Evolutionary conservation across 1,140 invertebrate species (phyloP), one percentile per base, ranked within the genome.

Genomic region (Muscidifurax raptorellus): DNA sequence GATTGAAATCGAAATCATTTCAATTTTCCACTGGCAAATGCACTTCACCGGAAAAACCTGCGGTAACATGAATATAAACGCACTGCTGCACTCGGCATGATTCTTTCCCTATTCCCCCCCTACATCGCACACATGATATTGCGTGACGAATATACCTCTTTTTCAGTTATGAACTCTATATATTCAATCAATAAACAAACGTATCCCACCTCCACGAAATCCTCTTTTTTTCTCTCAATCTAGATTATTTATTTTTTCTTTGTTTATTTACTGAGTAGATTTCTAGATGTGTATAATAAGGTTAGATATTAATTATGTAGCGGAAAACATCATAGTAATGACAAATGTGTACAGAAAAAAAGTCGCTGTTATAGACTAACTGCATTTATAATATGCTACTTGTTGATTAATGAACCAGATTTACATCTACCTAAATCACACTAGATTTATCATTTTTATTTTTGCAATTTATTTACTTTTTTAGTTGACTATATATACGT

Each of bases 71-170:
- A 30, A 64, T 75, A 80, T 64, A 84, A 84, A 75, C 22, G 77
- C 69, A 84, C 83, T 67, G 79, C 1, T 80, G 83, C 83, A 84
- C 67, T 80, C 69, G 30, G 83, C 83, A 84, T 84, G 83, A 80
- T 64, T 47, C 44, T 47, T n/a, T 72, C 76, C 76, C 32, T 74
- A 47, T 30, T 25, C 1, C 77, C 66, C 32, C n/a, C 30, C 69
- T 13, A 2, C 30, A 78, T 67, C 22, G 40, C 32, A 44, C 30
- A 74, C 66, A 79, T 64, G 44, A 32, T n/a, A 83, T 72, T 74
- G 30, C 52, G 67, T 74, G 40, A 67, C 32, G 12, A 79, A 66
- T 66, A 75, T 80, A 30, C 3, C 71, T 72, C 22, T 72, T 36
- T 15, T 79, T 36, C 22, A 84, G 28, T 84, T 84, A 59, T n/a